Evolutionary conservation across 37 sponge, comb jelly and placozoan species (phyloP).

Genomic region (Haliclona indistincta): DNA sequence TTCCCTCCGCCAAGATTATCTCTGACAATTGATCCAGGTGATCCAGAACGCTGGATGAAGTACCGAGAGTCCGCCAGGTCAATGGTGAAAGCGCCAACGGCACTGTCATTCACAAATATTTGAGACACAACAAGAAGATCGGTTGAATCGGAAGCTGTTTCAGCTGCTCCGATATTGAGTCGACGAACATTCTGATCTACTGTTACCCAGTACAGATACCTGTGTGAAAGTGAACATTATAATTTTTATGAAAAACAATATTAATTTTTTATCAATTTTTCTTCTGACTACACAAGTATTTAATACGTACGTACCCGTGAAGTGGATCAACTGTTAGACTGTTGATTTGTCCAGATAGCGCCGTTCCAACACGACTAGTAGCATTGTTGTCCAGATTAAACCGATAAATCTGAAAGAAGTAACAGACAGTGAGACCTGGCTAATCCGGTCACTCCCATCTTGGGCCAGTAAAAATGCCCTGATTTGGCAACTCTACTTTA

Average conservation of each 20-base stretch:
- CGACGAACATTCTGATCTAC: neutral
- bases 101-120: neutral
- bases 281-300: neutral
- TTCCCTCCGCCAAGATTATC: too few species aligned
- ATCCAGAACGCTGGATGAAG: too few species aligned
- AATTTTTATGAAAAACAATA: neutral
- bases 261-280: neutral
- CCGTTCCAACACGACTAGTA: neutral
- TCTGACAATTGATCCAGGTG: too few species aligned
- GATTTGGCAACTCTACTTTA: too few species aligned
- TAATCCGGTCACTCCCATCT: too few species aligned
- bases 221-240: neutral
- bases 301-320: slow-evolving; percentile 29
- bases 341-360: neutral
- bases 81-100: neutral
- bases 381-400: neutral
- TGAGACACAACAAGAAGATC: neutral
- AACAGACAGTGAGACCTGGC: too few species aligned
- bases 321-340: slow-evolving; percentile 32
- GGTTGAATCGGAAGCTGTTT: neutral
- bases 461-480: too few species aligned
- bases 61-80: slow-evolving; percentile 20
- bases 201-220: slow-evolving; percentile 38
- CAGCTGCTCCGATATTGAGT: neutral
- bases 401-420: slow-evolving; percentile 13